Percentiles rank a stretch among this genome's conserved stretches.
Conservation (phyloP, 1,140 invertebrate species). For the Anthonomus grandis region DNA sequence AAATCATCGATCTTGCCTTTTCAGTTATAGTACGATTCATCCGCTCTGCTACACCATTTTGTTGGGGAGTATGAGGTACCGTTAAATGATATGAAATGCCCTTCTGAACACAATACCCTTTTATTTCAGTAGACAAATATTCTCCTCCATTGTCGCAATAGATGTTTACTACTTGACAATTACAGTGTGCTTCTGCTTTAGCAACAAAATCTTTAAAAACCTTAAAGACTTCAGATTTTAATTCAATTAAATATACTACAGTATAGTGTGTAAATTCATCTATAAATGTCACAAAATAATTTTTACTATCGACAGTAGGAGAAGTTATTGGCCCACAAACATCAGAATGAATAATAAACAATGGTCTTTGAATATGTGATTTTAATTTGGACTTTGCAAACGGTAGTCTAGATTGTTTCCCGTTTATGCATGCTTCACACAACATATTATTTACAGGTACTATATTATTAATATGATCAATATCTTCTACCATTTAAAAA, state of each 20-base stretch:
- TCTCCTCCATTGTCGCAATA: conserved; percentile 49
- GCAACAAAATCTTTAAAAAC: conserved; percentile 43
- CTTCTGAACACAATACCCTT: conserved; percentile 45
- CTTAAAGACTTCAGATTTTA: conserved; percentile 45
- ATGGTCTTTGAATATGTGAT: conserved; percentile 43
- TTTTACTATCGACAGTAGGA: conserved; percentile 40
- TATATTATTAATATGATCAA: conserved; percentile 34
- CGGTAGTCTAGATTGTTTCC: conserved; percentile 48
- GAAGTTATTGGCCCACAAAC: conserved; percentile 50
- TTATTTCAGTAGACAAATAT: conserved; percentile 48
- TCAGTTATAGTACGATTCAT: conserved; percentile 50
- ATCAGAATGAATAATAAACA: conserved; percentile 49
- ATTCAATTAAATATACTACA: conserved; percentile 41
- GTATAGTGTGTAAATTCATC: conserved; percentile 46
- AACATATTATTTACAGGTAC: conserved; percentile 34
- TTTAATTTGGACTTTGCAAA: conserved; percentile 46
- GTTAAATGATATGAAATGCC: conserved; percentile 52
- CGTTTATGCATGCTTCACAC: conserved; percentile 51
- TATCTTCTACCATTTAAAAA: conserved; percentile 41
- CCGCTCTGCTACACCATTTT: conserved; percentile 53
- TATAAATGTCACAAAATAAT: conserved; percentile 46
- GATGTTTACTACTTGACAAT: conserved; percentile 45
- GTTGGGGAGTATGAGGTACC: conserved; percentile 51
- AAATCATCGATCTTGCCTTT: conserved; percentile 48
- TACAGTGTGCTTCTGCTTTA: conserved; percentile 46